Conservation (phyloP, 2,888 invertebrate species). For the Agrochola lota region DNA sequence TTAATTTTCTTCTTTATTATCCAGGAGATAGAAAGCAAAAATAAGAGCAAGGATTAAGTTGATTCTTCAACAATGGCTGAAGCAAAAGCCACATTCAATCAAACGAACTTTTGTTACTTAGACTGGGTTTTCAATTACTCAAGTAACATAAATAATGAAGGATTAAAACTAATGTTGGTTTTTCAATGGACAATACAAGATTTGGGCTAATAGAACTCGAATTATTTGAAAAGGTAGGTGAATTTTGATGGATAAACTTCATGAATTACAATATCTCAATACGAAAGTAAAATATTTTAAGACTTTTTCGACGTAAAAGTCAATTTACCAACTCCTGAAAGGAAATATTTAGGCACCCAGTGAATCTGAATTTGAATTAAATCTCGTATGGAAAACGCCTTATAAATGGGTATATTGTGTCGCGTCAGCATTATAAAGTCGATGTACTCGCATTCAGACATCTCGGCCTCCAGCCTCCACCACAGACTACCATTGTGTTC, state of each 20-base stretch:
- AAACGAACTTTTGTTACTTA: not conserved
- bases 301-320: slow-evolving; percentile 1
- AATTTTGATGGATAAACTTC: not conserved
- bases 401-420: slow-evolving; percentile 79
- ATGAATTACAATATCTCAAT: slow-evolving; percentile 1
- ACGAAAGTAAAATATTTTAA: slow-evolving; percentile 5
- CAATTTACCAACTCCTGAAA: slow-evolving; percentile 61
- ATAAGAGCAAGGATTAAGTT: slow-evolving; percentile 51
- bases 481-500: slow-evolving; percentile 78
- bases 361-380: slow-evolving; percentile 81
- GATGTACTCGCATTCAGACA: slow-evolving; percentile 80
- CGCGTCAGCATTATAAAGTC: slow-evolving; percentile 79
- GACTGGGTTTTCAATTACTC: not conserved
- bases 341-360: slow-evolving; percentile 72
- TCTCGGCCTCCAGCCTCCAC: slow-evolving; percentile 71
- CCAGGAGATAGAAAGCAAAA: slow-evolving; percentile 60
- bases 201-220: not conserved
- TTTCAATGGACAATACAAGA: not conserved
- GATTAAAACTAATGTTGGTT: not conserved
- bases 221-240: not conserved
- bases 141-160: not conserved
- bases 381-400: slow-evolving; percentile 74
- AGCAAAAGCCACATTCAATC: not conserved
- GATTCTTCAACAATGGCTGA: not conserved
- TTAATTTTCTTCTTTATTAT: slow-evolving; percentile 69